These are phyloP conservation scores for Tricholaema leucomelas DNA, from an alignment of 2,113 vertebrate genomes.

Conservation along the genomic window DNA sequence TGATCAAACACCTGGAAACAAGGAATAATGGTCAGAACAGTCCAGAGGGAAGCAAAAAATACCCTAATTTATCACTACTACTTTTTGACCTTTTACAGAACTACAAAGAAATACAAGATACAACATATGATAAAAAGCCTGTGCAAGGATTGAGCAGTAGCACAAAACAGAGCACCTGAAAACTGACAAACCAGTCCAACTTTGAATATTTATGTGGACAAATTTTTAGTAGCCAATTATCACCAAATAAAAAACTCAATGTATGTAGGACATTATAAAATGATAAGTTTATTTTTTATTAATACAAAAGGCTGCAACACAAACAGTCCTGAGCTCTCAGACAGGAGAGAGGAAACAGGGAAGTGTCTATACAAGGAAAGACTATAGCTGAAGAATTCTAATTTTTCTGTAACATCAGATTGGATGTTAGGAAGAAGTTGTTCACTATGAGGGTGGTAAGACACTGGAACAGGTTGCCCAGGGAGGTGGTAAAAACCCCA, in stretches of 20 bases:
- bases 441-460: too few species aligned
- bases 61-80: not conserved
- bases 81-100: not conserved
- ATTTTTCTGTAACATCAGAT: not conserved
- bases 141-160: not conserved
- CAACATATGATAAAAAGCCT: not conserved
- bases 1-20: constrained; percentile 93
- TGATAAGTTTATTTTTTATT: not conserved
- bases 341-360: not conserved
- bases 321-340: not conserved
- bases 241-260: not conserved
- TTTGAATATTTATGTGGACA: not conserved
- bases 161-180: not conserved
- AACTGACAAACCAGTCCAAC: not conserved
- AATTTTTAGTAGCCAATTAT: not conserved
- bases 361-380: not conserved
- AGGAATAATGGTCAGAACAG: constrained; percentile 6
- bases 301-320: not conserved
- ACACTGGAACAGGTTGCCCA: too few species aligned
- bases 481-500: too few species aligned
- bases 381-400: not conserved
- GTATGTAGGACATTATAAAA: not conserved
- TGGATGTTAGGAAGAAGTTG: too few species aligned
- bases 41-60: not conserved
- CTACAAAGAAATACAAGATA: not conserved